These are phyloP conservation scores for Rotaria socialis DNA, from an alignment of 2,888 invertebrate species.

Conservation along the genomic window DNA sequence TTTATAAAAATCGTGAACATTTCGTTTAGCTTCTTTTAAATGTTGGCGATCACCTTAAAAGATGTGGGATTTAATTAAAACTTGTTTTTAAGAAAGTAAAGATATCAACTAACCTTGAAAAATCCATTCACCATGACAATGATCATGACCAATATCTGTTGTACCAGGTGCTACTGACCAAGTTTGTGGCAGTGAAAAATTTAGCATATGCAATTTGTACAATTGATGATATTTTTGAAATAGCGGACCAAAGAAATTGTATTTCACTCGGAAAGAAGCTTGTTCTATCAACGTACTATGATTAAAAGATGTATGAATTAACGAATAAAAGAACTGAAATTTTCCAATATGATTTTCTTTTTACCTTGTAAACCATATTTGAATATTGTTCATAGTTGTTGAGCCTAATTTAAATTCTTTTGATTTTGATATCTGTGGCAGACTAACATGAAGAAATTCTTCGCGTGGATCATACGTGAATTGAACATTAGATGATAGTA, in stretches of 20 bases:
- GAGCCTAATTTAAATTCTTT: conserved; percentile 9
- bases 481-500: neutral
- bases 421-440: neutral
- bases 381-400: neutral
- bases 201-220: neutral
- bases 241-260: neutral
- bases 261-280: neutral
- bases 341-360: no score
- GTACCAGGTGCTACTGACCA: neutral
- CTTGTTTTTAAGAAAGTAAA: neutral
- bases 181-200: neutral
- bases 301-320: neutral
- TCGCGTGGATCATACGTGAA: neutral
- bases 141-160: conserved; percentile 22
- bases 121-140: neutral
- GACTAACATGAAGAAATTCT: conserved; percentile 5
- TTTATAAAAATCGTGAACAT: neutral
- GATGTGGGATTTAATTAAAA: no score
- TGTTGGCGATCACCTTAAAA: neutral
- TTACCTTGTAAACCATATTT: neutral
- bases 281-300: neutral
- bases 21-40: neutral
- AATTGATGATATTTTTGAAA: neutral
- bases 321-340: no score
- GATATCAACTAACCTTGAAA: neutral